phyloP scores from a whole-genome alignment of 2,797 vertebrate genomes.

The Spinibarbus caldwelli region DNA sequence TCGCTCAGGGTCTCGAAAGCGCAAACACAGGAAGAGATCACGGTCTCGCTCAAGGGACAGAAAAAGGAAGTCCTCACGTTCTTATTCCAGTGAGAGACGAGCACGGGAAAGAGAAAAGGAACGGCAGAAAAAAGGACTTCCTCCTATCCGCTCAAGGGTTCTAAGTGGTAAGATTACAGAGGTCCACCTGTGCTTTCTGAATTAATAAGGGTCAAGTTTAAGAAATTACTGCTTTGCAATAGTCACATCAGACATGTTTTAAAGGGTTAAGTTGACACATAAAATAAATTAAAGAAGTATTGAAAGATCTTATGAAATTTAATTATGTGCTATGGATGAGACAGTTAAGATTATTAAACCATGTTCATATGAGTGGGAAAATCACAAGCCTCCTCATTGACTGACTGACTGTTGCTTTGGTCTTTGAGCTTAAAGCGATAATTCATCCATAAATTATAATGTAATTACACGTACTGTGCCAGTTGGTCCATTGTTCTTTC shows the following conservation, averaged over 20 bases:
- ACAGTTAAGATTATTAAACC: not conserved
- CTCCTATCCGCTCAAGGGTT: slow-evolving; percentile 92
- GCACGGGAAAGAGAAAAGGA: slow-evolving; percentile 96
- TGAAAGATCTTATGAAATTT: not conserved
- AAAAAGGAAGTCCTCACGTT: slow-evolving; percentile 94
- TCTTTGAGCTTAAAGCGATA: not conserved
- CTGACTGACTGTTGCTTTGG: not conserved
- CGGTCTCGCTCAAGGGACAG: slow-evolving; percentile 94
- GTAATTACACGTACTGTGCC: not conserved
- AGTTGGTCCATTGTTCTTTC: not conserved
- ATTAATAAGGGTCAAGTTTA: not conserved
- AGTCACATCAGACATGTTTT: not conserved
- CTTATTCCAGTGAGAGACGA: slow-evolving; percentile 94
- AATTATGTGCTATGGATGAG: not conserved
- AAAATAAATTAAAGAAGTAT: not conserved
- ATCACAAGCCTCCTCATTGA: not conserved
- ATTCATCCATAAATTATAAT: not conserved
- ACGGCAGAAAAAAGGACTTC: slow-evolving; percentile 95
- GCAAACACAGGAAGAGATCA: slow-evolving; percentile 94
- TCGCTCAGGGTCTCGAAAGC: slow-evolving; percentile 94
- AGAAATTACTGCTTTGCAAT: not conserved
- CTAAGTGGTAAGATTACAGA: slow-evolving; percentile 85
- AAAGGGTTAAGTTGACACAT: not conserved
- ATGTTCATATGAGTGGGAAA: not conserved
- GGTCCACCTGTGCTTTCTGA: not conserved